Percentiles rank a stretch among this genome's conserved stretches.
Conservation (phyloP, 2,113 vertebrate genomes). For the Phaethon lepturus region DNA sequence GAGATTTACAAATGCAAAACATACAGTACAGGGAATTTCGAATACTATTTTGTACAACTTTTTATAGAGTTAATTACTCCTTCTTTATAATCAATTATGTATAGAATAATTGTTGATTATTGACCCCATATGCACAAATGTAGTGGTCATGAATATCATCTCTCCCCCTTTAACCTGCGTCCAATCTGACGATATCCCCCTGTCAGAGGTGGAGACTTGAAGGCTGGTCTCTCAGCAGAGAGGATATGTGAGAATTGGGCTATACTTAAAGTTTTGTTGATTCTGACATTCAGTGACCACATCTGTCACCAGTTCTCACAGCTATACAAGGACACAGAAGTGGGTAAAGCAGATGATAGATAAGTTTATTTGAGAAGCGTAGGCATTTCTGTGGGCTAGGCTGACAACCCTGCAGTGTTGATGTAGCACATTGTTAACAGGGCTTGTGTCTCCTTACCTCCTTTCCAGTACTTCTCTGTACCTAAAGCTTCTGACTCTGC, state of each 20-base stretch:
- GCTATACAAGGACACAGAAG: neutral
- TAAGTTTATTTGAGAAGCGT: neutral
- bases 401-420: neutral
- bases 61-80: neutral
- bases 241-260: neutral
- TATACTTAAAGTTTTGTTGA: neutral
- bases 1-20: neutral
- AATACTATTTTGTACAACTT: neutral
- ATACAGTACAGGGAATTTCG: neutral
- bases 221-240: neutral
- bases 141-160: rapidly evolving
- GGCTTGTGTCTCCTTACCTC: neutral
- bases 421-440: rapidly evolving
- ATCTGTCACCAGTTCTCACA: neutral
- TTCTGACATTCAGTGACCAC: neutral
- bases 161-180: neutral
- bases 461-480: neutral
- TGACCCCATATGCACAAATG: neutral
- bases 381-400: neutral
- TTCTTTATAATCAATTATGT: neutral
- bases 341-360: neutral
- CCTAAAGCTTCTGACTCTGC: neutral
- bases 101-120: neutral
- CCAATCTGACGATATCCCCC: neutral
- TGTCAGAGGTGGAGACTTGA: neutral